Evolutionary conservation across 2,797 vertebrate genomes (phyloP), one percentile per base, ranked within the genome.

Genomic region (Micromesistius poutassou): DNA sequence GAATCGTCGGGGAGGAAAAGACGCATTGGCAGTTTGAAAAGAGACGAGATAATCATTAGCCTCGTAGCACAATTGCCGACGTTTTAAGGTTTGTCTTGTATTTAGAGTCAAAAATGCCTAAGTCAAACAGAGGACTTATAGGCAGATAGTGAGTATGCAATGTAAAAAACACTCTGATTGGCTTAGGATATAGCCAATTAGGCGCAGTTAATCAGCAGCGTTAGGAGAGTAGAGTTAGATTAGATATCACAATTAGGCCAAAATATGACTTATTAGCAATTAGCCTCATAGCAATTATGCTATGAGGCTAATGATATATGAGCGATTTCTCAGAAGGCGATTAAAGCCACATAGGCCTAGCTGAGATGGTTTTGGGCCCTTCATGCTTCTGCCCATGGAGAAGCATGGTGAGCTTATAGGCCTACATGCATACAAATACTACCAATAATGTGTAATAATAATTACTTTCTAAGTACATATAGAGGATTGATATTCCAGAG

Each of bases 1-100:
- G 84, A 13, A 19, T 62, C 77, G 9, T 75, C 70, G 76, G 78
- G 71, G 81, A 68, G 86, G 81, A 83, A 83, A 81, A 35, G 33
- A 36, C 30, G 36, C 30, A 76, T 75, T 83, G 35, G 8, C 73
- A 75, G 13, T 14, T 14, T 30, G 5, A 70, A 70, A 70, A 12
- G 22, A 30, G n/a, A 4, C 9, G 5, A 25, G 62, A 42, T 55
- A 22, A 22, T 35, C 33, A 6, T 35, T 35, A 6, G 33, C 33
- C 33, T 35, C 33, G 33, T 35, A 35, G 33, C 33, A 5, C 7
- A 5, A 35, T 35, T 35, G 33, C 33, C n/a, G n/a, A n/a, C n/a
- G n/a, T n/a, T 35, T 35, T 7, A 35, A 35, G 33, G 33, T 35
- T 5, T 0, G 7, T 35, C 5, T 35, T 35, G 33, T 35, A 6